Conservation (phyloP, 1,140 invertebrate genomes). For the Medauroidea extradentata region DNA sequence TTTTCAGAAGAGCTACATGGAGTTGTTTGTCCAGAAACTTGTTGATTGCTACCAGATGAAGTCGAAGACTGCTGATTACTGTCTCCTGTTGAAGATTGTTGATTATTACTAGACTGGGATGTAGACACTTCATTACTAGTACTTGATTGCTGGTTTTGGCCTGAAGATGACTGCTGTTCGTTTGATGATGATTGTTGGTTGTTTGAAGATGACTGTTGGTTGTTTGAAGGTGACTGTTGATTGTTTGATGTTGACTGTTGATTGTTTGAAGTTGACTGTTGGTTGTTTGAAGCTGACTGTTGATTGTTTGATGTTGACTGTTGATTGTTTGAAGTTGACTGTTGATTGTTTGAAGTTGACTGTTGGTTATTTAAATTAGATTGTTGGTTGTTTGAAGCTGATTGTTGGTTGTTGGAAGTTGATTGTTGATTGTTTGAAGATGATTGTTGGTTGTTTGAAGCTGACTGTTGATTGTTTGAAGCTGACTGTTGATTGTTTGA, state of each 20-base stretch:
- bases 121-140: background rate
- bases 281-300: background rate
- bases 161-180: background rate
- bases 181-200: background rate
- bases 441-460: background rate
- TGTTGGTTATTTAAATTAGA: background rate
- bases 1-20: background rate
- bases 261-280: background rate
- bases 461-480: background rate
- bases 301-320: background rate
- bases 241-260: background rate
- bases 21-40: slow-evolving; percentile 10
- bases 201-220: background rate
- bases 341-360: background rate
- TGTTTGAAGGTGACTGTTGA: background rate
- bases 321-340: background rate
- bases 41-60: slow-evolving; percentile 17
- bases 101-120: slow-evolving; percentile 16
- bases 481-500: background rate
- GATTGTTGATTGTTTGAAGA: background rate
- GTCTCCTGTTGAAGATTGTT: slow-evolving; percentile 17
- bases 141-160: background rate
- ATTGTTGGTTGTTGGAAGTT: background rate
- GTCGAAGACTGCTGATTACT: background rate
- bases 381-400: background rate